phyloP scores from a whole-genome alignment of 2,888 invertebrate species.

The Erebia ligea region DNA sequence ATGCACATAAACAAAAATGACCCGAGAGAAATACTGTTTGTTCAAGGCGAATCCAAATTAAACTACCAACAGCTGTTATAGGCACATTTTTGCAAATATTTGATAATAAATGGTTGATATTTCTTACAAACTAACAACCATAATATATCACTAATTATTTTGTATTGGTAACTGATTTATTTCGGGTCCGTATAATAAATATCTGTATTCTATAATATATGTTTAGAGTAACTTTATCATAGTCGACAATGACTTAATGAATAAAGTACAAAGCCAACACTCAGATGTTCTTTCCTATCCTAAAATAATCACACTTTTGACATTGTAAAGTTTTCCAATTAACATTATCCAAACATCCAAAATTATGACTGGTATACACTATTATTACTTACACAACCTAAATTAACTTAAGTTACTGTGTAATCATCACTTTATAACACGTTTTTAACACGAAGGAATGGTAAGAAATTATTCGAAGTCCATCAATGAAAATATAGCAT shows the following conservation, averaged over 20 bases:
- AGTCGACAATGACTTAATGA: slow-evolving; percentile 74
- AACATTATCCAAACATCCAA: slow-evolving; percentile 77
- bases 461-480: slow-evolving; percentile 67
- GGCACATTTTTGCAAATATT: not conserved
- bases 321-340: slow-evolving; percentile 81
- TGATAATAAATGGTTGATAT: not conserved
- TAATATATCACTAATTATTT: not conserved
- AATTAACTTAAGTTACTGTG: slow-evolving; percentile 54
- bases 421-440: slow-evolving; percentile 76
- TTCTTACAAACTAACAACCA: not conserved
- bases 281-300: slow-evolving; percentile 68
- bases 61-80: not conserved
- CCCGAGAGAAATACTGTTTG: too few species aligned
- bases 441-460: slow-evolving; percentile 79
- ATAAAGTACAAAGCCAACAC: slow-evolving; percentile 72
- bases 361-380: slow-evolving; percentile 73
- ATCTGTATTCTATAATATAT: not conserved
- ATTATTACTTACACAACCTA: slow-evolving; percentile 74
- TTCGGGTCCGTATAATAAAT: not conserved
- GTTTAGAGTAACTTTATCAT: not conserved
- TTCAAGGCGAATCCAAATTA: too few species aligned
- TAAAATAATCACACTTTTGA: slow-evolving; percentile 83
- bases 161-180: slow-evolving; percentile 12
- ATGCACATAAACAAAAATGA: too few species aligned
- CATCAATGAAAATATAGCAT: slow-evolving; percentile 76